Percentiles rank a stretch among this genome's conserved stretches.
Evolutionary conservation across 2,113 vertebrate genomes (phyloP).

Genomic region (Ammodytes marinus): DNA sequence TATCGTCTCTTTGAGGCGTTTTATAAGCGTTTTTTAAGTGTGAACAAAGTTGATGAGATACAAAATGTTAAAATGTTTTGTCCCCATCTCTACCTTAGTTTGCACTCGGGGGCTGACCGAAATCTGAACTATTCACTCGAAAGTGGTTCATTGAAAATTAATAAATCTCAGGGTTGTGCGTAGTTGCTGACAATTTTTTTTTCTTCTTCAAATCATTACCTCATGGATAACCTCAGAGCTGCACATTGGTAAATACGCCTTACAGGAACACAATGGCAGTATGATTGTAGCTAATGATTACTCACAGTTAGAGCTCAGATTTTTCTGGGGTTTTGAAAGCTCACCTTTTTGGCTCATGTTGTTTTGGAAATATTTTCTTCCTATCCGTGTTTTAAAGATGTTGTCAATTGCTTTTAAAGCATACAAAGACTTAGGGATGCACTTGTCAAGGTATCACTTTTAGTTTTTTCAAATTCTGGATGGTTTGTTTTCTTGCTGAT

Average conservation of each 20-base stretch:
- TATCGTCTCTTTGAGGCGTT: not conserved
- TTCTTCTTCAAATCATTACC: not conserved
- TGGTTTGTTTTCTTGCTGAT: not conserved
- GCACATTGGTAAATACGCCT: not conserved
- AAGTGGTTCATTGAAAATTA: conserved; percentile 20
- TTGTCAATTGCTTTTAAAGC: no score
- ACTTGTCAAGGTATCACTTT: no score
- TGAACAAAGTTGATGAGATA: not conserved
- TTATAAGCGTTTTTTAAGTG: not conserved
- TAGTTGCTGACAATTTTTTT: conserved; percentile 12
- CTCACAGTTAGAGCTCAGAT: not conserved
- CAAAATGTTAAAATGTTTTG: not conserved
- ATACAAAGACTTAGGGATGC: not conserved
- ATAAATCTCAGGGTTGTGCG: conserved; percentile 18
- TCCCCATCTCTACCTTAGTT: not conserved
- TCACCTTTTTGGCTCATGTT: not conserved
- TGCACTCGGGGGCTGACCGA: not conserved
- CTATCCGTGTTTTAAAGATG: not conserved
- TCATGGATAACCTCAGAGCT: conserved; percentile 12
- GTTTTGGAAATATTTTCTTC: not conserved
- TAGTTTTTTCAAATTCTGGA: not conserved
- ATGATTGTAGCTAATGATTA: not conserved
- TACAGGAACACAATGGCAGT: not conserved
- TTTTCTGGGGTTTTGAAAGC: not conserved
- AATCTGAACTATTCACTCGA: not conserved